A percentile compares a stretch with the other conserved stretches of the same genome.
These are phyloP conservation scores for Loxodonta africana DNA, from an alignment of 2,113 vertebrate genomes.

Conservation along the genomic window DNA sequence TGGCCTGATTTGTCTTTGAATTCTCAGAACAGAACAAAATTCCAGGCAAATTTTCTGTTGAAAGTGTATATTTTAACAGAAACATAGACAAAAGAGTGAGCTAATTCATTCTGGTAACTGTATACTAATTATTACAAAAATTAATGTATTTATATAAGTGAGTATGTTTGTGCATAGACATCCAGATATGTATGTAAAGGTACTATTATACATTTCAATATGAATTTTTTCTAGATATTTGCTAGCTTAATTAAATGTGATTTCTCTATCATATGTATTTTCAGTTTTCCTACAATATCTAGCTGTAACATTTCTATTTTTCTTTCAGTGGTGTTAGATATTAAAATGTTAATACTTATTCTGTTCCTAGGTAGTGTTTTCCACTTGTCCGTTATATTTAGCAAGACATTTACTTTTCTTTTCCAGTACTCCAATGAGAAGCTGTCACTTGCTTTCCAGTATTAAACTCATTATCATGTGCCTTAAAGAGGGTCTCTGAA, in stretches of 20 bases:
- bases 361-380: neutral
- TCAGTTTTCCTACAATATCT: neutral
- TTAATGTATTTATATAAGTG: neutral
- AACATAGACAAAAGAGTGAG: neutral
- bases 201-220: neutral
- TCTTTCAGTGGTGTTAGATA: neutral
- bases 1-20: neutral
- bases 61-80: neutral
- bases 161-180: neutral
- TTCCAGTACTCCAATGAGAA: neutral
- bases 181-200: neutral
- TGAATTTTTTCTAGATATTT: neutral
- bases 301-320: neutral
- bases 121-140: neutral
- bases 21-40: neutral
- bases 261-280: neutral
- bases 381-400: neutral
- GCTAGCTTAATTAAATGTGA: neutral
- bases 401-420: neutral
- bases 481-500: conserved; percentile 28
- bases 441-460: neutral
- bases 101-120: neutral
- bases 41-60: neutral
- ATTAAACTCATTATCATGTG: conserved; percentile 18
- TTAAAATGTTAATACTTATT: conserved; percentile 27